Percentiles rank a stretch among this genome's conserved stretches.
Conservation (phyloP, 1,140 invertebrate genomes). For the Polypedilum vanderplanki region DNA sequence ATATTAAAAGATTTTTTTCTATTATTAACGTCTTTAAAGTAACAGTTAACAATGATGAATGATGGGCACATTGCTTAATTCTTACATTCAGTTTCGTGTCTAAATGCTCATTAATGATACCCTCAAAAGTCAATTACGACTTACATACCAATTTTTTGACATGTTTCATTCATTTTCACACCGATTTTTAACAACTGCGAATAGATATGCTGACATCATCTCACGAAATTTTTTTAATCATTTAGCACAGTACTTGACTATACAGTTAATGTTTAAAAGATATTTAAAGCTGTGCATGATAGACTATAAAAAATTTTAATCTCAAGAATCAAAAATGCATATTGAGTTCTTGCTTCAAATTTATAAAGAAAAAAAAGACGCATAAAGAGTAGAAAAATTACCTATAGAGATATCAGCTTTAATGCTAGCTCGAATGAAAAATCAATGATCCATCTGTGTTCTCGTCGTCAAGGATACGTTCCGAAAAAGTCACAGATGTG, state of each 20-base stretch:
- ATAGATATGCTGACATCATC: too few species aligned
- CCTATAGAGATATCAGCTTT: constrained; percentile 13
- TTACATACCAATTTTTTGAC: background rate
- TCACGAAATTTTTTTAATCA: too few species aligned
- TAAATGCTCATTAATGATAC: constrained; percentile 1
- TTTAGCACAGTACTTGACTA: too few species aligned
- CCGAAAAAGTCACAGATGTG: constrained; percentile 15
- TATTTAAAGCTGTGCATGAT: background rate
- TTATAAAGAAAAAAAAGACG: too few species aligned
- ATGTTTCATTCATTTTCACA: background rate
- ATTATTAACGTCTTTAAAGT: too few species aligned
- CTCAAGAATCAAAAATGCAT: background rate
- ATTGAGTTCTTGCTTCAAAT: too few species aligned
- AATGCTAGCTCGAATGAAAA: background rate
- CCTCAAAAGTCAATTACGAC: constrained; percentile 3
- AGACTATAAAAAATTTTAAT: background rate
- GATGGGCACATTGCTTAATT: background rate
- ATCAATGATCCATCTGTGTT: constrained; percentile 21
- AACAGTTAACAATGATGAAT: background rate
- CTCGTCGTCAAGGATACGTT: constrained; percentile 19
- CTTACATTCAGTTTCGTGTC: background rate
- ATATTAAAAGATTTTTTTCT: too few species aligned
- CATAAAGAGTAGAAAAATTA: too few species aligned
- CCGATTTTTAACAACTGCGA: too few species aligned
- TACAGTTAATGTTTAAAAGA: too few species aligned